These are phyloP conservation scores for Apotomis turbidana DNA, from an alignment of 2,888 invertebrate species.

Conservation along the genomic window DNA sequence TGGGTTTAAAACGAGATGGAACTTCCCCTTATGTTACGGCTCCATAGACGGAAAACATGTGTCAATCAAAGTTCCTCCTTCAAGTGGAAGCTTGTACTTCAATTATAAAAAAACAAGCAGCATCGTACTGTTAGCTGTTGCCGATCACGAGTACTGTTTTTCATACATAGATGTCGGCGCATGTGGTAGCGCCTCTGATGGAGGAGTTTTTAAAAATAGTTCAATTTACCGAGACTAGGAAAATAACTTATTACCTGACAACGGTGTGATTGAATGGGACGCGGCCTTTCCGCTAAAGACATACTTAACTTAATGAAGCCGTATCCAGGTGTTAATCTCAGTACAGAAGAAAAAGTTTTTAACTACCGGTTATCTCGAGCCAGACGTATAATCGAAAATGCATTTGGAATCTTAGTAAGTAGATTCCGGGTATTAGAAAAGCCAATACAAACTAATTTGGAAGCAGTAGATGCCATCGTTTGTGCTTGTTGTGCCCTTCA, in stretches of 20 bases:
- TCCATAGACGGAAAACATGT: conserved; percentile 22
- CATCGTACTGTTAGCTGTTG: conserved; percentile 15
- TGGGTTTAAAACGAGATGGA: not conserved
- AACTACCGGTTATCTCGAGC: conserved; percentile 6
- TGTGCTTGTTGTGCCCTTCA: conserved; percentile 18
- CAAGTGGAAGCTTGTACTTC: conserved; percentile 9
- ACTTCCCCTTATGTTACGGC: conserved; percentile 9
- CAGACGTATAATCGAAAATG: conserved; percentile 1
- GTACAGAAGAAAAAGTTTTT: not conserved
- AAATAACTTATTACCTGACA: conserved; percentile 26
- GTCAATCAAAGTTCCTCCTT: conserved; percentile 9
- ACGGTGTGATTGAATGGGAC: not conserved
- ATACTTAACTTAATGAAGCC: conserved; percentile 17
- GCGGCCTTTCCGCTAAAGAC: conserved; percentile 11
- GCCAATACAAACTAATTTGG: conserved; percentile 3
- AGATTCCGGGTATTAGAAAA: conserved; percentile 2
- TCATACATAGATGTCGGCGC: too few relatives aligned
- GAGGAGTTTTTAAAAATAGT: not conserved
- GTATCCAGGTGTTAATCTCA: not conserved
- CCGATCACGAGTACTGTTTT: conserved; percentile 19
- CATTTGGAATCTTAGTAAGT: conserved; percentile 8
- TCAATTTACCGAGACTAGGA: conserved; percentile 16
- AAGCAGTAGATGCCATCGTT: conserved; percentile 7
- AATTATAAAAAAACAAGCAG: conserved; percentile 7
- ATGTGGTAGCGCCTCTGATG: not conserved